These are phyloP conservation scores for Drosophila pseudoananassae DNA, from an alignment of 1,140 invertebrate genomes.

Conservation along the genomic window DNA sequence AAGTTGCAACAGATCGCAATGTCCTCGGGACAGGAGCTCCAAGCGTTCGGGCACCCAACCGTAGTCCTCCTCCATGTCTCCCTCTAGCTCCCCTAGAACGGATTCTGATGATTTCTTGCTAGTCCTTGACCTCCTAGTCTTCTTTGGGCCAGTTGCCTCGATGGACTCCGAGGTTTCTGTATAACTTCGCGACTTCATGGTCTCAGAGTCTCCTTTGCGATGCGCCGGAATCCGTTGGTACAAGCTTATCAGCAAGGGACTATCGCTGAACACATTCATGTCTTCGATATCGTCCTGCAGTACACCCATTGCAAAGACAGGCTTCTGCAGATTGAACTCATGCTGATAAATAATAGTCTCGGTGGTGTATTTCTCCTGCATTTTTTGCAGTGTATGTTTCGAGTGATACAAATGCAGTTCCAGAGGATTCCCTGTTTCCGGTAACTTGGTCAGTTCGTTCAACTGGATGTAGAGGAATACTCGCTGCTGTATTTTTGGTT, in stretches of 20 bases:
- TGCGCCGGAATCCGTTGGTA: slow-evolving; percentile 62
- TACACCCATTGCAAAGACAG: slow-evolving; percentile 59
- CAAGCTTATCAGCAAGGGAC: slow-evolving; percentile 61
- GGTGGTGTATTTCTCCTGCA: slow-evolving; percentile 66
- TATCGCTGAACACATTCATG: slow-evolving; percentile 68
- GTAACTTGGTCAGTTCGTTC: slow-evolving; percentile 51
- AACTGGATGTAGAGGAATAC: slow-evolving; percentile 73
- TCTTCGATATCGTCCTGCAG: slow-evolving; percentile 71
- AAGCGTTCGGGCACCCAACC: slow-evolving; percentile 39
- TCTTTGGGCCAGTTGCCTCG: background rate
- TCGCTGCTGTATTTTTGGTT: slow-evolving; percentile 10
- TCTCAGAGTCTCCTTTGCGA: slow-evolving; percentile 9
- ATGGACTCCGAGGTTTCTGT: background rate
- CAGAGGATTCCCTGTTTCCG: slow-evolving; percentile 36
- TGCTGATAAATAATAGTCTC: slow-evolving; percentile 63
- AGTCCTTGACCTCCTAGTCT: slow-evolving; percentile 1
- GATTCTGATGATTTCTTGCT: background rate
- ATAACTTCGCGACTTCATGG: background rate
- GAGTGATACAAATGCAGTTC: slow-evolving; percentile 67
- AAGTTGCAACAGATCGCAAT: slow-evolving; percentile 70
- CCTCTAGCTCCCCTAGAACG: background rate
- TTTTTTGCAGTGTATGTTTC: slow-evolving; percentile 65
- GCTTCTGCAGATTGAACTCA: slow-evolving; percentile 51
- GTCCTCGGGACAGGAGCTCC: slow-evolving; percentile 60
- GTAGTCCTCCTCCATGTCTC: slow-evolving; percentile 26